Evolutionary conservation across 2,797 vertebrate genomes (phyloP), one percentile per base, ranked within the genome.

Genomic region (Lycodopsis pacificus): DNA sequence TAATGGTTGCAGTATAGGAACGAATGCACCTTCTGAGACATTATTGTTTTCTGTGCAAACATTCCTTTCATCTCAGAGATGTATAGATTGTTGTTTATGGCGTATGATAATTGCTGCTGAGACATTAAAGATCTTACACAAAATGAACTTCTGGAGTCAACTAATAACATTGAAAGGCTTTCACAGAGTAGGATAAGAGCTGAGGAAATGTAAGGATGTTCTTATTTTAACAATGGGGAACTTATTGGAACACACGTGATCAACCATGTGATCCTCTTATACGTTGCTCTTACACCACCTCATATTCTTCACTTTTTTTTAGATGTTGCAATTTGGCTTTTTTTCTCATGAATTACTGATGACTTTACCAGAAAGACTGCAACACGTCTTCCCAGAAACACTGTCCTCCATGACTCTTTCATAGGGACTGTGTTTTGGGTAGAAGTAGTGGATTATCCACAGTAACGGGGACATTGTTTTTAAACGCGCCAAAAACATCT

Each of bases 11-110:
- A 32, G 36, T 20, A 4, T 19, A 72, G 36, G 62, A 9, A 53
- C 17, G 12, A 9, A 32, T 7, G 17, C 38, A 62, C 14, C 30
- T 34, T 20, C 30, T 57, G 25, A 42, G 25, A 53, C 25, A 22
- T 30, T 30, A 48, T 56, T 54, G 14, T 48, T 34, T 40, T 51
- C 34, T 22, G 8, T 25, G 65, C 32, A 25, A 25, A 7, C 20
- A n/a, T 34, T 70, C 19, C 27, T 70, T 58, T 46, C 14, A 61
- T 76, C 57, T 25, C 56, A 53, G 54, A 46, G 17, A 62, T 57
- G 15, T 72, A 44, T 49, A 61, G 22, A 75, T 49, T 10, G 17
- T 46, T 63, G 38, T 46, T 69, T 25, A 19, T 53, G 19, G 68
- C 6, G 9, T 61, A 38, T 46, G 49, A 32, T 22, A 30, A 9